phyloP scores from a whole-genome alignment of 2,797 vertebrate genomes.

The Neopelma chrysocephalum region DNA sequence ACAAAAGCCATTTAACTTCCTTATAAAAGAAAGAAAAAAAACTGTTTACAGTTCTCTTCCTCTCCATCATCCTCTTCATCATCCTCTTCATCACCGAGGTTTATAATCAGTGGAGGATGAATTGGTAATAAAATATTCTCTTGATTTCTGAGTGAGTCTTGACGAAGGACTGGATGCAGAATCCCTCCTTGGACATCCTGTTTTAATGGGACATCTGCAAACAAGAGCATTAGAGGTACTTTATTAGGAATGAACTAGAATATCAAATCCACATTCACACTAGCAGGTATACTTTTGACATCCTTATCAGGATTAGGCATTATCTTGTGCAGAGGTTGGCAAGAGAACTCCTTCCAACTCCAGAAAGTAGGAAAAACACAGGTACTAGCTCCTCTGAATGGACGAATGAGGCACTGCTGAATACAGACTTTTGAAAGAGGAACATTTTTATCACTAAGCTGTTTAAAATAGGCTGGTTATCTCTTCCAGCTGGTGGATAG shows the following conservation, averaged over 20 bases:
- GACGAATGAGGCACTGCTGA: not conserved
- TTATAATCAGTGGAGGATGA: slow-evolving; percentile 73
- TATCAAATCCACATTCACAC: not conserved
- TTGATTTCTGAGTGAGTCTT: slow-evolving; percentile 54
- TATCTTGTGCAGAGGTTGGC: not conserved
- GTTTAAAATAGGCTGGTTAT: not conserved
- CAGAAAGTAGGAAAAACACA: not conserved
- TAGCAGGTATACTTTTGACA: not conserved
- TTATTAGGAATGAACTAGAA: not conserved
- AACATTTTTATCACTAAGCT: not conserved
- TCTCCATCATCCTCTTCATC: slow-evolving; percentile 62
- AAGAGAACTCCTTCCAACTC: not conserved
- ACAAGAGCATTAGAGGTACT: not conserved
- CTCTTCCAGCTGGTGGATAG: not conserved
- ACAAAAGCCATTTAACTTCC: not conserved
- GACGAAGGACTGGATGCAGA: slow-evolving; percentile 7
- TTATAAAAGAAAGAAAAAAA: not conserved
- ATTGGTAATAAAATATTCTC: slow-evolving; percentile 60
- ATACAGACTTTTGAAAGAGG: not conserved
- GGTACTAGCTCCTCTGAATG: not conserved
- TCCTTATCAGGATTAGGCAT: not conserved
- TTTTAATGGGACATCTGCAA: slow-evolving; percentile 52
- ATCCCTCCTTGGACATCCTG: slow-evolving; percentile 61
- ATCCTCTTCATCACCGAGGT: slow-evolving; percentile 65
- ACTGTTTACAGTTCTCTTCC: slow-evolving; percentile 57